Evolutionary conservation across 2,113 vertebrate genomes (phyloP), one percentile per base, ranked within the genome.

Genomic region (Epinephelus lanceolatus): DNA sequence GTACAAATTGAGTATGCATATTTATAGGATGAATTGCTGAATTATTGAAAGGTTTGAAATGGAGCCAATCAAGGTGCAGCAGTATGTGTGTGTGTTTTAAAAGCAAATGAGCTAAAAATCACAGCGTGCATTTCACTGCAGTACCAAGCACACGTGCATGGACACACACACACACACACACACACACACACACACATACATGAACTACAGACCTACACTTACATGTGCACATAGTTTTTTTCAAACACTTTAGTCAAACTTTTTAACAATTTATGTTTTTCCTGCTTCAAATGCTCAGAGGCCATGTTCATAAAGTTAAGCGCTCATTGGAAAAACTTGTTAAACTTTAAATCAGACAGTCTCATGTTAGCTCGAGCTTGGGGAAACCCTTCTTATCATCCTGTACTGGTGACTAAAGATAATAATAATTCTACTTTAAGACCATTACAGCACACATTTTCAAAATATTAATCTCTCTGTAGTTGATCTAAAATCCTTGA

Each of bases 1-100:
- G 73, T 78, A 83, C 65, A 86, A 86, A 83, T 77, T 79, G 57
- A 68, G 61, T 57, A 71, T 90, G 79, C 84, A 91, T 85, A 85
- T 90, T 89, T 77, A 88, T 79, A 81, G 83, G 85, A 60, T 61
- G 71, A 88, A 65, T 78, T 15, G 14, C 55, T 90, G 60, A 87
- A 91, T 88, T 83, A 88, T 87, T 91, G 59, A 86, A 82, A 57
- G 30, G 78, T 57, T 90, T 80, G 85, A 88, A 86, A 89, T 74
- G 23, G 47, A 88, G 55, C 78, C 66, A 80, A 72, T 76, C 33
- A 51, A 67, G 47, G 71, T 79, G 52, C 72, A 83, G 68, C 55
- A 27, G 55, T 55, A 2, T 25, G 25, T 49, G 55, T 51, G 19
- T 76, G 10, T 65, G 45, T 66, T 57, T 56, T 69, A 62, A 71